A percentile compares a stretch with the other conserved stretches of the same genome.
These are phyloP conservation scores for Apocrypta bakeri DNA, from an alignment of 1,140 invertebrate species.

Conservation along the genomic window DNA sequence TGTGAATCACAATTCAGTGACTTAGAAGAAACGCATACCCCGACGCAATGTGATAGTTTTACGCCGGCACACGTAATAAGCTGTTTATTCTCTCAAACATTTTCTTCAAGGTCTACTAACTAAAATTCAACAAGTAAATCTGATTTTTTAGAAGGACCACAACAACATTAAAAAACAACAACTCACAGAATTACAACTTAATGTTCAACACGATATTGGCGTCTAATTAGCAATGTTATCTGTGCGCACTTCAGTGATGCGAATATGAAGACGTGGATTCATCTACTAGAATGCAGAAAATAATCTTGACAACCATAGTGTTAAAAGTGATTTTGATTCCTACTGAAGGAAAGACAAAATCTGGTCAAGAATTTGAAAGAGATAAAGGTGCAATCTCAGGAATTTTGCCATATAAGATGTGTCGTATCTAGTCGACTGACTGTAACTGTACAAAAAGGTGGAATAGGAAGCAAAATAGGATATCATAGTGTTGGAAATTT, in stretches of 20 bases:
- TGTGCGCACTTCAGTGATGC: background rate
- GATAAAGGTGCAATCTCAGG: constrained; percentile 30
- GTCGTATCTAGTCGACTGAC: constrained; percentile 50
- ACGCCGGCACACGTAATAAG: constrained; percentile 66
- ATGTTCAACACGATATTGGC: constrained; percentile 65
- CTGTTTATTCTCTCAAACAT: constrained; percentile 8
- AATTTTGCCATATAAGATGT: constrained; percentile 41
- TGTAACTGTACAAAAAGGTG: constrained; percentile 45
- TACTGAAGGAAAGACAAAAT: background rate
- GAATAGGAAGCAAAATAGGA: constrained; percentile 25
- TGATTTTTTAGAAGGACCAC: constrained; percentile 66
- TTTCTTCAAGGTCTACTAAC: constrained; percentile 2
- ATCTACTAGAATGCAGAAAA: background rate
- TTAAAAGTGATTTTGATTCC: constrained; percentile 26
- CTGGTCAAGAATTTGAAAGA: constrained; percentile 22
- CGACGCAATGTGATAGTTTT: constrained; percentile 61
- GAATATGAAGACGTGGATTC: background rate
- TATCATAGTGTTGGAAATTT: constrained; percentile 23
- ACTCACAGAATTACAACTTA: constrained; percentile 65
- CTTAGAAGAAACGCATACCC: constrained; percentile 61
- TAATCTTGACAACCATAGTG: constrained; percentile 10
- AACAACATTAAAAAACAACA: constrained; percentile 70
- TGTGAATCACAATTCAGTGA: constrained; percentile 68
- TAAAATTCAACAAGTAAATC: constrained; percentile 18
- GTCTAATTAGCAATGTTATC: constrained; percentile 56